These are phyloP conservation scores for Strigops habroptila DNA, from an alignment of 2,113 vertebrate genomes.

Conservation along the genomic window DNA sequence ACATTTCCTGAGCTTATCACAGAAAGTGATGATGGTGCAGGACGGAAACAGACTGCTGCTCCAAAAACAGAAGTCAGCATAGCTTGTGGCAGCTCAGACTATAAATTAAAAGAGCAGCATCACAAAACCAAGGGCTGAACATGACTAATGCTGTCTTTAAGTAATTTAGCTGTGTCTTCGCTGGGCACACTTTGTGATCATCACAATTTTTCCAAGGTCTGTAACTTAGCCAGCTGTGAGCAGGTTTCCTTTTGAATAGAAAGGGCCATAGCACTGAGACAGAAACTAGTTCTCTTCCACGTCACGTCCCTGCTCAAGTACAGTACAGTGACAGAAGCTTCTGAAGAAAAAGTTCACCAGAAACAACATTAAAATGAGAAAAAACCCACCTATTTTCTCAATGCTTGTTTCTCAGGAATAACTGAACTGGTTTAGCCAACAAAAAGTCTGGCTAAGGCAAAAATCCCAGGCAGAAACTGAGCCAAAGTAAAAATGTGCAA, in stretches of 20 bases:
- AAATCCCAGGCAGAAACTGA: neutral
- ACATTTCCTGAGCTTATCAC: neutral
- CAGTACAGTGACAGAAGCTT: neutral
- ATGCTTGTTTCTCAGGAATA: neutral
- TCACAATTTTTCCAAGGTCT: neutral
- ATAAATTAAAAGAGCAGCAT: neutral
- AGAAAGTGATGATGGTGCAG: neutral
- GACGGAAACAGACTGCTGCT: neutral
- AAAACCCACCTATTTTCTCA: accelerated
- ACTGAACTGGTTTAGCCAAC: neutral
- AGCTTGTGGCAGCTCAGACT: neutral
- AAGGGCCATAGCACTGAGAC: neutral
- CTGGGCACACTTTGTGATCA: neutral
- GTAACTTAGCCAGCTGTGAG: neutral
- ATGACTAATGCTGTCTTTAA: neutral
- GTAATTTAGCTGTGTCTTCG: neutral
- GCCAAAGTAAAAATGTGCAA: neutral
- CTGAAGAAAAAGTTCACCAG: neutral
- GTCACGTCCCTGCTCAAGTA: neutral
- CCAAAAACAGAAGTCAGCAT: neutral
- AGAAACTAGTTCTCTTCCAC: neutral
- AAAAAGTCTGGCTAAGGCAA: neutral
- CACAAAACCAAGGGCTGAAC: neutral
- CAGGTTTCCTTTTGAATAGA: neutral
- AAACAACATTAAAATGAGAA: neutral